Evolutionary conservation across 2,113 vertebrate genomes (phyloP).

Genomic region (Chloropsis hardwickii): DNA sequence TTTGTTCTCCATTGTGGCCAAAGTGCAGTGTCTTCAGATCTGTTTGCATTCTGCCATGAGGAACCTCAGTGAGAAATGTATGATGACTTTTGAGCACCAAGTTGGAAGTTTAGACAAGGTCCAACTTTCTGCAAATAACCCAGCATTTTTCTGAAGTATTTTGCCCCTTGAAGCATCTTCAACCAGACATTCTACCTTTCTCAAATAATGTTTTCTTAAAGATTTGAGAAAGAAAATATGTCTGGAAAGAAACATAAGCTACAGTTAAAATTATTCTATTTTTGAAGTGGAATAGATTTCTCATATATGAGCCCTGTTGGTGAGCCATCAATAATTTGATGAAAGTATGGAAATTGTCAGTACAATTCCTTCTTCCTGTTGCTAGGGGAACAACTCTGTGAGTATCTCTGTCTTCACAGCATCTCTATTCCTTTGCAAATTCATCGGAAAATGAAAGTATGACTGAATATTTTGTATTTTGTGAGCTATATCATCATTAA

Average conservation of each 20-base stretch:
- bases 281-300: not conserved
- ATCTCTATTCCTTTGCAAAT: not conserved
- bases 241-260: not conserved
- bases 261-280: not conserved
- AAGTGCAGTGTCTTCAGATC: not conserved
- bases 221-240: not conserved
- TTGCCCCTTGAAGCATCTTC: not conserved
- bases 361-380: not conserved
- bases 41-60: fast-evolving
- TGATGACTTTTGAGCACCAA: not conserved
- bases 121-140: not conserved
- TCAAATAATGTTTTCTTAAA: not conserved
- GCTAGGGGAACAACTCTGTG: not conserved
- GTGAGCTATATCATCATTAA: not conserved
- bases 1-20: not conserved
- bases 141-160: not conserved
- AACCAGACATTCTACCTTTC: not conserved
- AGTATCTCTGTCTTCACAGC: not conserved
- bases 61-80: not conserved
- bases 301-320: not conserved
- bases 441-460: not conserved
- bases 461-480: not conserved
- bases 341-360: not conserved
- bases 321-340: not conserved
- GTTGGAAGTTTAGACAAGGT: not conserved